Evolutionary conservation across 2,797 vertebrate species (phyloP).

Genomic region (Linurgus olivaceus): DNA sequence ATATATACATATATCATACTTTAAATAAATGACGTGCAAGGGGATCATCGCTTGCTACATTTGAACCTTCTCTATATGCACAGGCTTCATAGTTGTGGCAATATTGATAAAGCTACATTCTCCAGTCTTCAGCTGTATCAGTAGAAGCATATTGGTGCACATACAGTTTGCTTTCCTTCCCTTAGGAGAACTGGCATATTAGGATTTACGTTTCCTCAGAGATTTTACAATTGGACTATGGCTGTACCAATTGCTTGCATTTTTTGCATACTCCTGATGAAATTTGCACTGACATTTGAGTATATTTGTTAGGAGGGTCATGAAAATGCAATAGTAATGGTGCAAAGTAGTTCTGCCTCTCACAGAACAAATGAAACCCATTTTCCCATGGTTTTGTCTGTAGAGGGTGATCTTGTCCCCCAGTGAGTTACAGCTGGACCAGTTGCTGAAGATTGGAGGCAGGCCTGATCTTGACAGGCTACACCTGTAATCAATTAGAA

Average conservation of each 20-base stretch:
- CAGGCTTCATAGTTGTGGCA: neutral
- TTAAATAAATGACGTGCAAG: neutral
- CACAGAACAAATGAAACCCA: neutral
- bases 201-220: neutral
- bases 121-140: neutral
- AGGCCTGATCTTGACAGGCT: too few species aligned
- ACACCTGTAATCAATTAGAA: too few species aligned
- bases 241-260: neutral
- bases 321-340: neutral
- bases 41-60: neutral
- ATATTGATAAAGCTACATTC: neutral
- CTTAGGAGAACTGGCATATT: neutral
- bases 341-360: neutral
- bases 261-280: conserved; percentile 12
- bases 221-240: neutral
- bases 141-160: neutral
- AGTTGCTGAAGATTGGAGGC: too few species aligned
- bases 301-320: neutral
- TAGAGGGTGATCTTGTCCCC: too few species aligned
- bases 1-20: neutral
- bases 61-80: neutral
- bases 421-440: too few species aligned
- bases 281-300: conserved; percentile 4
- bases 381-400: neutral
- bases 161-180: neutral